Base-by-base conservation (phyloP, 2,797 vertebrate species). In the Esox lucius region DNA sequence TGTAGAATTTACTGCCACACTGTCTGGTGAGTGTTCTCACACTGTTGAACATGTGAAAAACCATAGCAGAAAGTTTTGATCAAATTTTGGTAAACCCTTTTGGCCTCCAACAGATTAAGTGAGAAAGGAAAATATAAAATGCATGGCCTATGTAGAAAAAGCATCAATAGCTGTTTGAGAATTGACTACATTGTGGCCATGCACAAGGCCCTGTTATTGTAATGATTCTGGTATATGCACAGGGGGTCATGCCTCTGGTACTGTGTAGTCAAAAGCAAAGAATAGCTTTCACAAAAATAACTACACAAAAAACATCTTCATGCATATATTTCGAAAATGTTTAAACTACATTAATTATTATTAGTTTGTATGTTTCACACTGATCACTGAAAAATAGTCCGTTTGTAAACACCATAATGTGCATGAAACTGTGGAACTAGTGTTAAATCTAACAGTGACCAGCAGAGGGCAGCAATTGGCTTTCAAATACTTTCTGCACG, bases 1-100 rank as follows among this genome's bases (percentile, higher is more conserved):
- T 51, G 62, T 65, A 59, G 9, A 35, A 28, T 68, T 24, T 8
- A 75, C 22, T 65, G 19, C 42, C 11, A 28, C 61, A 12, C 16
- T 64, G 24, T 24, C 61, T 15, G 26, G 28, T 39, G 65, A 67
- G 66, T 35, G 81, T 87, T 90, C 88, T 75, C 51, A 74, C 73
- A 70, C 26, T 26, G 61, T 31, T 28, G 3, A 31, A n/a, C 53
- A 15, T 26, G 13, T 26, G 15, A 26, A 64, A 64, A 5, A 5
- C 13, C 35, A 39, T 39, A 62, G 15, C 61, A 64, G 22, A 24
- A 62, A 26, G 24, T 62, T 28, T 22, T 61, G 59, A 5, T 11
- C 22, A 67, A 67, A 67, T 67, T 67, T 33, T 39, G 33, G 8
- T 67, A 15, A 39, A 64, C 35, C 39, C 8, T 35, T 68, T n/a